Evolutionary conservation across 2,113 vertebrate genomes (phyloP).

Genomic region (Brachypteracias leptosomus): DNA sequence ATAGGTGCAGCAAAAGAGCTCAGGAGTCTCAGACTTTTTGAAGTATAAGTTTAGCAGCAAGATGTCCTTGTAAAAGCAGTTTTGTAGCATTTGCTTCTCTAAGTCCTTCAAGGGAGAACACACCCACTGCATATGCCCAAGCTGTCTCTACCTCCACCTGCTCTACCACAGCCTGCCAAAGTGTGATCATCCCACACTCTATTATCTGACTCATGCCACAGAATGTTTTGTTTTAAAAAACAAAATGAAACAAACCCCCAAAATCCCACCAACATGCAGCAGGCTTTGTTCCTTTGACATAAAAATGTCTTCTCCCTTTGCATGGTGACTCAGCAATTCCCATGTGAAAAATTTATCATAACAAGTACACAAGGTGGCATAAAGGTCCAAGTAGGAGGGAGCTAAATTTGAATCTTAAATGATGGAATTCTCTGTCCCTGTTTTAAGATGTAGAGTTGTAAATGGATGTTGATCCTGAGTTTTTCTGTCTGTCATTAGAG

Average conservation of each 20-base stretch:
- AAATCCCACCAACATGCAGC: background rate
- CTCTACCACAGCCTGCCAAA: background rate
- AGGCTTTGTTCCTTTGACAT: conserved; percentile 7
- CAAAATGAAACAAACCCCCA: background rate
- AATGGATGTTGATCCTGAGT: background rate
- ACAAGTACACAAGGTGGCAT: background rate
- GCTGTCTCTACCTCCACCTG: conserved; percentile 3
- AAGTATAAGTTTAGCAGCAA: background rate
- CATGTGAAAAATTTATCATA: conserved; percentile 2
- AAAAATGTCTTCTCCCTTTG: background rate
- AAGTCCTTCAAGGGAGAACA: background rate
- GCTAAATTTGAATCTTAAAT: conserved; percentile 35
- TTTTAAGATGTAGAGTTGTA: background rate
- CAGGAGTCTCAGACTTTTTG: background rate
- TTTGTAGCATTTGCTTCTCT: background rate
- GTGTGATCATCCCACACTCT: conserved; percentile 4
- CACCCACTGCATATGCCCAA: background rate
- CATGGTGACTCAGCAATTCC: background rate
- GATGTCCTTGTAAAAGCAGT: background rate
- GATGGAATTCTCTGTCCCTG: background rate
- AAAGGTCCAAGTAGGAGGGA: background rate
- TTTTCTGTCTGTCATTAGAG: background rate
- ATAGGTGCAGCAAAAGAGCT: background rate
- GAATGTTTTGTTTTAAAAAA: background rate
- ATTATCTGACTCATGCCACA: conserved; percentile 21